These are phyloP conservation scores for Poeciliopsis retropinna DNA, from an alignment of 2,113 vertebrate genomes.

Conservation along the genomic window DNA sequence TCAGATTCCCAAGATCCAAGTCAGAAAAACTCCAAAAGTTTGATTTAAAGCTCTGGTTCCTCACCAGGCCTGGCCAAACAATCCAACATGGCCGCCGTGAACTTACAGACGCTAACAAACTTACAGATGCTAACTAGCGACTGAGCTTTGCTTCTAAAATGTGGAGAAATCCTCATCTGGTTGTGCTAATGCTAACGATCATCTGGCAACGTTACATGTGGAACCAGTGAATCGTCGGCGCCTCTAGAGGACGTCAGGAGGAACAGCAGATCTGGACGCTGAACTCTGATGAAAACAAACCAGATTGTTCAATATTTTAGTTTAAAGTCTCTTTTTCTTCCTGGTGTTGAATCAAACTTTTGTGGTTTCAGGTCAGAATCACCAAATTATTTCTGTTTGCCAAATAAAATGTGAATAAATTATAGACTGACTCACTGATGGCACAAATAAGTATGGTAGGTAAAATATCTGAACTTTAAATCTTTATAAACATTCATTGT, in stretches of 20 bases:
- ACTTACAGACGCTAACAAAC: not conserved
- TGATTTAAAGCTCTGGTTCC: not conserved
- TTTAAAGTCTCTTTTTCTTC: too few relatives aligned
- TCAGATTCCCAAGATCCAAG: not conserved
- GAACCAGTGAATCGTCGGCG: not conserved
- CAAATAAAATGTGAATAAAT: too few relatives aligned
- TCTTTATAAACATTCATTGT: not conserved
- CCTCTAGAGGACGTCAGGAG: too few relatives aligned
- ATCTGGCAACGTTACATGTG: too few relatives aligned
- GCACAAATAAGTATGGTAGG: too few relatives aligned
- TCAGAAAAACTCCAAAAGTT: not conserved
- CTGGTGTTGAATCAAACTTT: too few relatives aligned
- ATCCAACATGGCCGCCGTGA: not conserved
- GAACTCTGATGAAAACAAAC: too few relatives aligned
- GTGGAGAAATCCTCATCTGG: not conserved
- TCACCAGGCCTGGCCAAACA: not conserved
- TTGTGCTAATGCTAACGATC: not conserved
- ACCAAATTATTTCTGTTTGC: too few relatives aligned
- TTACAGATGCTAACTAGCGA: not conserved
- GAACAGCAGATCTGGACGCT: too few relatives aligned
- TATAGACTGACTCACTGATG: too few relatives aligned
- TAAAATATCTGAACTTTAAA: not conserved
- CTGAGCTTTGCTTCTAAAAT: not conserved
- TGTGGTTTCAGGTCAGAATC: too few relatives aligned
- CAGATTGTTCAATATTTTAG: too few relatives aligned